Conservation (phyloP, 2,113 vertebrate genomes). For the Cyanoderma ruficeps region DNA sequence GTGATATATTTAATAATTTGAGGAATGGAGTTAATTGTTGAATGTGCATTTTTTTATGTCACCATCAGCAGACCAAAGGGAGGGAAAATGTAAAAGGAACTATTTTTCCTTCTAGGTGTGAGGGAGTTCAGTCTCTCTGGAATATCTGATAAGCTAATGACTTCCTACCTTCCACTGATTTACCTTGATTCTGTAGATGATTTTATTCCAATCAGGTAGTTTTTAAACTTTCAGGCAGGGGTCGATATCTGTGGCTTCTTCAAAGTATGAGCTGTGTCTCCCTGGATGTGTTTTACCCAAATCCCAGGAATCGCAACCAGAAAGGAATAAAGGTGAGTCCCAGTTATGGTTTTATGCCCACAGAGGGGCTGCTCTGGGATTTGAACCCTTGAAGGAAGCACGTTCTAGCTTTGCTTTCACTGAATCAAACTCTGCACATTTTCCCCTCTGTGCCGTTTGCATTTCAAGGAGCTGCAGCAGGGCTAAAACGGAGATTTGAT, state of each 20-base stretch:
- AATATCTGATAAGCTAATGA: conserved; percentile 74
- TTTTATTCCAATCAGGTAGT: neutral
- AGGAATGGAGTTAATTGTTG: neutral
- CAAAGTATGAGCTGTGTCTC: conserved; percentile 79
- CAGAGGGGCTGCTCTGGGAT: neutral
- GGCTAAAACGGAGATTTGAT: neutral
- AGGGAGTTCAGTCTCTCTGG: conserved; percentile 91
- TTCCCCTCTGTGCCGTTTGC: neutral
- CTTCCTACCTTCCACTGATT: neutral
- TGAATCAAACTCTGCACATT: neutral
- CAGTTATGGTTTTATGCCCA: neutral
- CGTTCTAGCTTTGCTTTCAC: neutral
- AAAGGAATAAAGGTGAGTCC: conserved; percentile 69
- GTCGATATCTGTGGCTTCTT: conserved; percentile 86
- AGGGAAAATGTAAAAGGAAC: too few relatives aligned
- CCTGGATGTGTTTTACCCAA: conserved; percentile 87
- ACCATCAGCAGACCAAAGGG: neutral
- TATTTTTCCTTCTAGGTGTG: conserved; percentile 75
- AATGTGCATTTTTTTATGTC: neutral
- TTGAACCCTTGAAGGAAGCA: neutral
- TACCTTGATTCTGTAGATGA: neutral
- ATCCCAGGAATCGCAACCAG: conserved; percentile 84
- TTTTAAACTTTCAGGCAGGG: conserved; percentile 75
- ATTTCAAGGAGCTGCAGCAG: neutral
- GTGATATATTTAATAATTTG: neutral